Evolutionary conservation across 2,797 vertebrate genomes (phyloP).

Genomic region (Tenualosa ilisha): DNA sequence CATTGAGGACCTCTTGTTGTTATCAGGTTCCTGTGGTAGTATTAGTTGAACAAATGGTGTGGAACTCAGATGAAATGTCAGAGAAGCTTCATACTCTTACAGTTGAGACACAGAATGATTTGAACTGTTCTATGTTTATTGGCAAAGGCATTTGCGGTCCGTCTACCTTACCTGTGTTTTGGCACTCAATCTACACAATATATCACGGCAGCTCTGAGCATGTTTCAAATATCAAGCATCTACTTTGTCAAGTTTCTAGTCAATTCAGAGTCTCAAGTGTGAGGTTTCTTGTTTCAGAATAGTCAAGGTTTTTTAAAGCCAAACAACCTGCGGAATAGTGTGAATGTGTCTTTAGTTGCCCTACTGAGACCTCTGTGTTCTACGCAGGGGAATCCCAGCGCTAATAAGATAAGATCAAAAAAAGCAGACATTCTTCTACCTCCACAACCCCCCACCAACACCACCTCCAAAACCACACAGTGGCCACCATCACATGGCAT

Average conservation of each 20-base stretch:
- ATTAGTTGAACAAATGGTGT: constrained; percentile 40
- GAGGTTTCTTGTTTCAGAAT: neutral
- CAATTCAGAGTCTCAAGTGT: neutral
- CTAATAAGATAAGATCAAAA: neutral
- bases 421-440: neutral
- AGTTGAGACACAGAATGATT: constrained; percentile 16
- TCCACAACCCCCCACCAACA: neutral
- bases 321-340: neutral
- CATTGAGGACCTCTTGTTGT: constrained; percentile 28
- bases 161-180: constrained; percentile 2
- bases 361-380: neutral
- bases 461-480: neutral
- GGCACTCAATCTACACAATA: constrained; percentile 7
- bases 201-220: neutral
- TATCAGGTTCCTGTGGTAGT: constrained; percentile 29
- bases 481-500: neutral
- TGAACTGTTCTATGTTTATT: neutral
- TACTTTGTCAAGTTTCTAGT: neutral
- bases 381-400: neutral
- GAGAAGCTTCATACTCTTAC: neutral
- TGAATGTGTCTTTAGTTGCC: neutral
- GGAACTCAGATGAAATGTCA: neutral
- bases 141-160: neutral
- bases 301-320: neutral
- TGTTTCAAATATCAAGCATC: neutral